Percentiles rank a stretch among this genome's conserved stretches.
phyloP scores from a whole-genome alignment of 2,113 vertebrate genomes.

The Fulica atra region DNA sequence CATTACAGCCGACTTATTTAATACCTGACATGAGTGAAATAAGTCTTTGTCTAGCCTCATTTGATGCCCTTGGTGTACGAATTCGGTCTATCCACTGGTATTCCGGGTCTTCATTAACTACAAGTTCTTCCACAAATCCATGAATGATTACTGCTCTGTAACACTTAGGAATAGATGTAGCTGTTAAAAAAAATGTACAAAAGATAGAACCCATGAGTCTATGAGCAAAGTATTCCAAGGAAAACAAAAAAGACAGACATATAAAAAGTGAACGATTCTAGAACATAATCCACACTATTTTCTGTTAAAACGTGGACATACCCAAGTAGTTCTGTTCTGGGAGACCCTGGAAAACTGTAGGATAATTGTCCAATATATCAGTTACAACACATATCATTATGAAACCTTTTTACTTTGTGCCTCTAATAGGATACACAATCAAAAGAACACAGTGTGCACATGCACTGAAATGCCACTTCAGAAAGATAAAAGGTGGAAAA shows the following conservation, averaged over 20 bases:
- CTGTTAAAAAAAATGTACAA: conserved; percentile 66
- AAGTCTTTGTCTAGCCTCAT: conserved; percentile 95
- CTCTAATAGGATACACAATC: background rate
- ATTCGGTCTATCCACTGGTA: conserved; percentile 99
- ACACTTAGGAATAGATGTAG: conserved; percentile 92
- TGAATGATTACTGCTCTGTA: conserved; percentile 92
- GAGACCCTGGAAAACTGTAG: background rate
- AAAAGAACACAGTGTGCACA: background rate
- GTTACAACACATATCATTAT: background rate
- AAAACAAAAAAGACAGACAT: background rate
- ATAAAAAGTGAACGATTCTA: background rate
- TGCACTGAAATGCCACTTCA: background rate
- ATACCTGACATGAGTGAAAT: conserved; percentile 99
- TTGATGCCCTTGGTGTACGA: conserved; percentile 94
- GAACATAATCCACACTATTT: background rate
- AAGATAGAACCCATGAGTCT: background rate
- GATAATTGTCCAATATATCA: background rate
- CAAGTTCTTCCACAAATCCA: conserved; percentile 97
- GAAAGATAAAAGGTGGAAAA: background rate
- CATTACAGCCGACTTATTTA: background rate
- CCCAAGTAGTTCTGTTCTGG: background rate
- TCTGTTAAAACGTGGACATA: background rate
- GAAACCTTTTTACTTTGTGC: background rate
- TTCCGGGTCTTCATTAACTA: conserved; percentile 98
- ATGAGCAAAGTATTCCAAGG: background rate